Base-by-base conservation (phyloP, 1,140 invertebrate species). In the Drosophila kepulauana region DNA sequence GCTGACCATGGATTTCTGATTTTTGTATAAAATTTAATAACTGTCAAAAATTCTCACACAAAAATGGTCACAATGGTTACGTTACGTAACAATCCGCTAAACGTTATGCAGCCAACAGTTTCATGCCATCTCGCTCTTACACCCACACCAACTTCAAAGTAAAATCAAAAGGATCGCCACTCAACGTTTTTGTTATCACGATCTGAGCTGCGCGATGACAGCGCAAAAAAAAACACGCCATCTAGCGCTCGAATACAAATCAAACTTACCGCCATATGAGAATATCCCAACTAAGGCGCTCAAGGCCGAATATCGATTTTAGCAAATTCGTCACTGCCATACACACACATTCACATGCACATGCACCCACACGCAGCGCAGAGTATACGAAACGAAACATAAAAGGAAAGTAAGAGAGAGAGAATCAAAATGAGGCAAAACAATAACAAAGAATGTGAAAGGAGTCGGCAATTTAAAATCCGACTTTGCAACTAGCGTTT, bases 301-400 rank as follows among this genome's bases (percentile, higher is more conserved):
- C 43, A 5, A 62, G 52, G 35, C 48, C 51, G 16, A 81, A 30
- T 81, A 88, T 85, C 61, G 85, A 89, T 85, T 89, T 88, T 48
- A 89, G 35, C 43, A 80, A 71, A 58, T 15, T 64, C 77, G 30
- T 68, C 73, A 65, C 79, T 70, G 65, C 3, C 7, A 38, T 7
- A 6, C 41, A 43, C 41, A 13, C 33, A 56, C 15, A 33, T 33
- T 71, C 52, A 56, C 52, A 56, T n/a, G 30, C 13, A 54, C 51
- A 52, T 52, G 13, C 16, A 45, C 25, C 25, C 13, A 8, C 38
- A 41, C 5, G 15, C 13, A 49, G 48, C 41, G 16, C 15, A 16
- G 15, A 8, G n/a, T 7, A 28, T 61, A 59, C 16, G 13, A 65
- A 52, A 58, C 20, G 20, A 25, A 25, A 25, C 20, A 15, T 28